These are phyloP conservation scores for Tapera naevia DNA, from an alignment of 2,797 vertebrate species.

Conservation along the genomic window DNA sequence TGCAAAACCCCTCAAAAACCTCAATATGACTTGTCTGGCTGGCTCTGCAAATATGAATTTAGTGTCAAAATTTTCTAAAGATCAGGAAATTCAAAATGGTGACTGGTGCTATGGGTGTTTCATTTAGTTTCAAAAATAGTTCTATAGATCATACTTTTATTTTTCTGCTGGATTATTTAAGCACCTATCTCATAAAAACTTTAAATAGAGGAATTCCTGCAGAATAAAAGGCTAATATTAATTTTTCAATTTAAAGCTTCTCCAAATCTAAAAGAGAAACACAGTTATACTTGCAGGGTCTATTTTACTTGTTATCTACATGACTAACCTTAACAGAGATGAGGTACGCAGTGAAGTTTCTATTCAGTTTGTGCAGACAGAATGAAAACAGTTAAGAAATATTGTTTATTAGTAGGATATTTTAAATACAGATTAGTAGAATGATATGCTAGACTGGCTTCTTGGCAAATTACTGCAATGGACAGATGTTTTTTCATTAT, in stretches of 20 bases:
- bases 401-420: neutral
- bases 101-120: neutral
- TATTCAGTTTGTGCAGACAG: neutral
- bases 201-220: neutral
- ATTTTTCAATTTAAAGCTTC: neutral
- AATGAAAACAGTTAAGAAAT: conserved; percentile 3
- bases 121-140: neutral
- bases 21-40: neutral
- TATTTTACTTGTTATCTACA: neutral
- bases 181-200: neutral
- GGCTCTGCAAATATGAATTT: neutral
- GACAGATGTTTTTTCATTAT: conserved; percentile 76
- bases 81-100: neutral
- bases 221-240: neutral
- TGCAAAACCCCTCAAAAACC: neutral
- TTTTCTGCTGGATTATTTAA: neutral
- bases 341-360: neutral
- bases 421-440: conserved; percentile 56
- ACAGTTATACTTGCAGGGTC: neutral
- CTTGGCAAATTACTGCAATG: conserved; percentile 56
- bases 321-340: neutral
- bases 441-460: conserved; percentile 17
- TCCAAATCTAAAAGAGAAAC: neutral
- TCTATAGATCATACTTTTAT: neutral
- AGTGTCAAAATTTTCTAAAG: neutral